A percentile compares a stretch with the other conserved stretches of the same genome.
These are phyloP conservation scores for Rachycentron canadum DNA, from an alignment of 2,797 vertebrate genomes.

Conservation along the genomic window DNA sequence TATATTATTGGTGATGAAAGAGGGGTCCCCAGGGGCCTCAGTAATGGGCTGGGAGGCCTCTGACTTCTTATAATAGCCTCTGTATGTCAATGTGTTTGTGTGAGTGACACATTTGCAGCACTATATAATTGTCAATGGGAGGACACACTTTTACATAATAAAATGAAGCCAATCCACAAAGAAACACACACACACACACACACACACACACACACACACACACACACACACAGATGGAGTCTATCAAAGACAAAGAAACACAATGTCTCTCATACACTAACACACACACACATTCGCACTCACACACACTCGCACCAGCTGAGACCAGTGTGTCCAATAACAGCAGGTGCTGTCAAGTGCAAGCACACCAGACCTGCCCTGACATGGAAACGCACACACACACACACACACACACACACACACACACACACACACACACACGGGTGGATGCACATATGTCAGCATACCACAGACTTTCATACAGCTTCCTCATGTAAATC, in stretches of 20 bases:
- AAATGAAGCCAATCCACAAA: slow-evolving; percentile 64
- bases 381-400: slow-evolving; percentile 62
- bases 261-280: slow-evolving; percentile 25
- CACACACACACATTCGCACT: slow-evolving; percentile 21
- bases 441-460: slow-evolving; percentile 43
- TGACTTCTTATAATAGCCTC: slow-evolving; percentile 74
- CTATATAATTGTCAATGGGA: slow-evolving; percentile 73
- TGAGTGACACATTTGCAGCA: slow-evolving; percentile 57
- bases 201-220: background rate
- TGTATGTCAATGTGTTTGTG: slow-evolving; percentile 37
- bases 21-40: slow-evolving; percentile 65
- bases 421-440: slow-evolving; percentile 26
- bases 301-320: slow-evolving; percentile 74
- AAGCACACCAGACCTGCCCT: slow-evolving; percentile 70
- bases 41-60: slow-evolving; percentile 75
- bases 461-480: slow-evolving; percentile 20
- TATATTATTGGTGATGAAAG: slow-evolving; percentile 80
- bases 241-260: slow-evolving; percentile 65
- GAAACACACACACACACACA: slow-evolving; percentile 11
- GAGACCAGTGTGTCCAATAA: slow-evolving; percentile 77
- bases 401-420: slow-evolving; percentile 26
- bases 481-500: slow-evolving; percentile 13
- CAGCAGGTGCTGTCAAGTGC: slow-evolving; percentile 83
- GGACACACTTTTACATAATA: slow-evolving; percentile 73
- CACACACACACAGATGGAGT: slow-evolving; percentile 27